Percentiles rank a stretch among this genome's conserved stretches.
Evolutionary conservation across 2,888 invertebrate species (phyloP).

Genomic region (Drosophila anomalata): DNA sequence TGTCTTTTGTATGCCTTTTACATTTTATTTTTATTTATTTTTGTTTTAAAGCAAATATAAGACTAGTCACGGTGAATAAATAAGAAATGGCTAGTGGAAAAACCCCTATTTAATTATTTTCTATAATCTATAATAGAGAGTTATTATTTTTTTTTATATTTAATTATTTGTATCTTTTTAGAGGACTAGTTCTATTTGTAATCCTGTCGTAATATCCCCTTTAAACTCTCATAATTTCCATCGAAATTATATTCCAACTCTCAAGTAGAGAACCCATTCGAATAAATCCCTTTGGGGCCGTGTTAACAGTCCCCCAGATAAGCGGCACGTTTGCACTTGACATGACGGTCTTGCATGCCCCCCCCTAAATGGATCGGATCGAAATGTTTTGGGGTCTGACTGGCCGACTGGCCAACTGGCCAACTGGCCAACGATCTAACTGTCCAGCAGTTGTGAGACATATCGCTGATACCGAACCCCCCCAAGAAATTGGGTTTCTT

Average conservation of each 20-base stretch:
- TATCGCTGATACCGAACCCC: slow-evolving; percentile 58
- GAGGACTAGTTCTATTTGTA: no score
- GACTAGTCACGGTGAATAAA: slow-evolving; percentile 1
- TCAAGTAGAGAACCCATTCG: neutral
- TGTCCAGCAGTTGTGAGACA: slow-evolving; percentile 63
- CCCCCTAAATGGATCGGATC: slow-evolving; percentile 30
- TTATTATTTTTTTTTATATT: neutral
- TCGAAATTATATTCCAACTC: neutral
- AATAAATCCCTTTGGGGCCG: slow-evolving; percentile 7
- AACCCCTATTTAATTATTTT: neutral
- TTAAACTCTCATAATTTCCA: no score
- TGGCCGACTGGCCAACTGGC: neutral
- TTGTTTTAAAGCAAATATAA: neutral
- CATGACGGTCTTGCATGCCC: slow-evolving; percentile 64
- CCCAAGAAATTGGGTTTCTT: neutral
- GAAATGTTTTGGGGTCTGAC: slow-evolving; percentile 18
- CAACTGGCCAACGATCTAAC: slow-evolving; percentile 15
- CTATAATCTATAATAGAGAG: neutral
- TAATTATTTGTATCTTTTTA: neutral
- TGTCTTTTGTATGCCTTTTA: neutral
- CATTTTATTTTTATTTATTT: neutral
- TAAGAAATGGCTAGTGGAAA: neutral
- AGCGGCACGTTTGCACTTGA: slow-evolving; percentile 58
- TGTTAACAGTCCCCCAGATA: slow-evolving; percentile 43
- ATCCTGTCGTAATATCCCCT: no score